Evolutionary conservation across 2,113 vertebrate species (phyloP), one percentile per base, ranked within the genome.

Genomic region (Phalacrocorax aristotelis): DNA sequence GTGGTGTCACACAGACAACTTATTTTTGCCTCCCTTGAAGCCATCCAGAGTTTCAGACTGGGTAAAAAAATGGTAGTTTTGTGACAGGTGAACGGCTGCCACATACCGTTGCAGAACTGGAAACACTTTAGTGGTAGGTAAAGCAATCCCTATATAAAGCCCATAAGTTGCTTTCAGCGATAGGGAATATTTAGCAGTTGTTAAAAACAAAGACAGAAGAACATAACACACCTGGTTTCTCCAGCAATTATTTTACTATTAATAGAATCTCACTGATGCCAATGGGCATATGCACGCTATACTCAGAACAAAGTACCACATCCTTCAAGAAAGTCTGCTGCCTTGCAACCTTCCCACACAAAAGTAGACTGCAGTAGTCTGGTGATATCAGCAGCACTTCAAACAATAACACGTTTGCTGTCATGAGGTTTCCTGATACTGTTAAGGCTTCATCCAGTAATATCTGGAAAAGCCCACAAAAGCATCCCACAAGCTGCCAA

Each of bases 161-260:
- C 36, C 0, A 0, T 13, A 72, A 72, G 6, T 76, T 76, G 13
- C 57, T 87, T 75, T 60, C 48, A 21, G 80, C 69, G 54, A 40
- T 54, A 16, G 38, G n/a, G 25, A 81, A 25, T 57, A 62, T 40
- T 77, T 30, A 52, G n/a, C 32, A 44, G n/a, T 34, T 62, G n/a
- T 74, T 76, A 76, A 90, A 95, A 87, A 61, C 20, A 83, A 38
- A 80, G 58, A 66, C 42, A 87, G 44, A 76, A 89, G 64, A 23
- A 7, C 5, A 4, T n/a, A 79, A 66, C 80, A 34, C 83, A 84
- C 25, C 10, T 57, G 16, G 3, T 88, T 95, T 91, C 55, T 93
- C 19, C 62, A 95, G 89, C 44, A 81, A 87, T 64, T 5, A 79
- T 69, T 97, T 97, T 97, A 96, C 95, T 97, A 90, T 72, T 94